Base-by-base conservation (phyloP, 2,888 invertebrate genomes). In the Acanthosepion pharaonis region DNA sequence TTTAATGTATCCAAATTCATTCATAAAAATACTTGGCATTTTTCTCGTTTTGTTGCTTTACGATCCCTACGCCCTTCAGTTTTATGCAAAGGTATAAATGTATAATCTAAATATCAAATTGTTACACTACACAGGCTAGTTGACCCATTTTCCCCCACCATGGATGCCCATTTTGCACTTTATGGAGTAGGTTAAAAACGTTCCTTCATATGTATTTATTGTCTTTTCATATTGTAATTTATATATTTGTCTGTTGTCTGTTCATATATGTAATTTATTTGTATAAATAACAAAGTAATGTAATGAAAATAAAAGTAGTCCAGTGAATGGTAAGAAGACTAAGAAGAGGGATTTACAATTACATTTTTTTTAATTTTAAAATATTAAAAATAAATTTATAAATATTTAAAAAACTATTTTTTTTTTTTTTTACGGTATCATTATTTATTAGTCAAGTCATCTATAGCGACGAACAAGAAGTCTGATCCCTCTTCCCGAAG, bases 141-240 rank as follows among this genome's bases (percentile, higher is more conserved):
- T 78, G 78, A 78, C 78, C 78, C 78, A 78, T 78, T 78, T 78
- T 18, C 11, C n/a, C 78, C 78, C 78, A n/a, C 78, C 33, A 78
- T 78, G 78, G 78, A 78, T 78, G 78, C n/a, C n/a, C 78, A 78
- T 78, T 59, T 59, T 23, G n/a, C 78, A 78, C 78, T 78, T 78
- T 78, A 11, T 78, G n/a, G 78, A 78, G 78, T 78, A 78, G 78
- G 78, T 78, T 78, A n/a, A 78, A 15, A 78, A 59, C 59, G 5
- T 23, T 59, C 59, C 59, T 23, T 20, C 59, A 6, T 59, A 23
- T 59, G 59, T 59, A 0, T 51, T 51, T 51, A 51, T 33, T 33
- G 33, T 33, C 33, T 33, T 33, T 33, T 33, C 33, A 33, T n/a
- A n/a, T n/a, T n/a, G n/a, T n/a, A n/a, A n/a, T n/a, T n/a, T n/a